Base-by-base conservation (phyloP, 2,888 invertebrate genomes). In the Melanchra persicariae region DNA sequence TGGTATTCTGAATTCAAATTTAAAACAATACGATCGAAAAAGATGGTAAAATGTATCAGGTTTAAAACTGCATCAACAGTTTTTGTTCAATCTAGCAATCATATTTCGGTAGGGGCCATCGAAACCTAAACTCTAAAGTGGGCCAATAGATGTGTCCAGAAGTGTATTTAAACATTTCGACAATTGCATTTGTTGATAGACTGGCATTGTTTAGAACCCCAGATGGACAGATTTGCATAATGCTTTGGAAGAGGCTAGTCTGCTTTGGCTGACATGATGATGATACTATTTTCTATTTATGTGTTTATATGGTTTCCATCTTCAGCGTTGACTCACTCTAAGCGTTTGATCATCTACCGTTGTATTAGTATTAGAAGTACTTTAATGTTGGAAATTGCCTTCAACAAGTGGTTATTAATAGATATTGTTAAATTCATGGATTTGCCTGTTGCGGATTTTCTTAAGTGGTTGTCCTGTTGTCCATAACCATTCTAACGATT, bases 331-430 rank as follows among this genome's bases (percentile, higher is more conserved):
- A 37, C 17, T 54, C 45, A 65, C 22, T 17, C 30, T 52, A 26
- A 52, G 51, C 4, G 26, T 52, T 71, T 45, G 3, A 43, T 26
- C 12, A 43, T 49, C 30, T n/a, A n/a, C 10, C n/a, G 9, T 47
- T 40, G 24, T 57, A 12, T 49, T n/a, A 15, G n/a, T 7, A 43
- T 52, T 37, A 37, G 8, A 52, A 74, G 45, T 30, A 51, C 57
- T 22, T 22, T 19, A 45, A 52, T 51, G 37, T 58, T 19, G 12
- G 22, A 37, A 70, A 58, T 68, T 30, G 24, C 24, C 19, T 24
- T 52, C 58, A 77, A 74, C 73, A 47, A 24, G 51, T 52, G 37
- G 22, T 47, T 54, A 47, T 73, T 58, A 77, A 69, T 69, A 70
- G 9, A 58, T 67, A 54, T 71, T 65, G 12, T 45, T 37, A 52